A percentile compares a stretch with the other conserved stretches of the same genome.
Evolutionary conservation across 2,888 invertebrate genomes (phyloP).

Genomic region (Aphrophora alni): DNA sequence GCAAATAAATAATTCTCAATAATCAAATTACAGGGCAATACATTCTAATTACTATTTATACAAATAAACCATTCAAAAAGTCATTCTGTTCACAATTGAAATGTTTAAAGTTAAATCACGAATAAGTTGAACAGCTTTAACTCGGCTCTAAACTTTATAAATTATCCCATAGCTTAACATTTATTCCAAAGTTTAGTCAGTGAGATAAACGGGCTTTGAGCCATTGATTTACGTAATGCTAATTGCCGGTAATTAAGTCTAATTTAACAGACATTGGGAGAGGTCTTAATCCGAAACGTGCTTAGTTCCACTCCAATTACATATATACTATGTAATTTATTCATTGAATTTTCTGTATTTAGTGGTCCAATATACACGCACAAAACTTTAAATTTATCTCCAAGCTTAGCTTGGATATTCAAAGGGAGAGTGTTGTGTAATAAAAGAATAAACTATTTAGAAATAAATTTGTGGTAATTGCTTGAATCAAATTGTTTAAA

Average conservation of each 20-base stretch:
- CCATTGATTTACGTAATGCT: conserved; percentile 6
- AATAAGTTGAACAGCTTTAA: not conserved
- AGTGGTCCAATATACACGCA: not conserved
- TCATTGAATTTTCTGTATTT: not conserved
- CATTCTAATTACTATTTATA: not conserved
- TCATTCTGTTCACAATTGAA: not conserved
- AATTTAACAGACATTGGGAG: not conserved
- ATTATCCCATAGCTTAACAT: not conserved
- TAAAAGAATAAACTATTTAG: too few species aligned
- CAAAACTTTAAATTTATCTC: not conserved
- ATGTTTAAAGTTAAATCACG: not conserved
- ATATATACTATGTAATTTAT: not conserved
- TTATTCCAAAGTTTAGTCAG: not conserved
- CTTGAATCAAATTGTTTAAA: too few species aligned
- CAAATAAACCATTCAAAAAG: not conserved
- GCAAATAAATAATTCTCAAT: too few species aligned
- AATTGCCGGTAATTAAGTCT: not conserved
- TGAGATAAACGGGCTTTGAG: not conserved
- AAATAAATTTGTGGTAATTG: too few species aligned
- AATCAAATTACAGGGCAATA: too few species aligned
- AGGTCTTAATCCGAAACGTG: not conserved
- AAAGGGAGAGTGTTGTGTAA: too few species aligned
- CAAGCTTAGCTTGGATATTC: too few species aligned
- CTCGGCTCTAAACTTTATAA: not conserved
- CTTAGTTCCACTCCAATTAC: not conserved